Percentiles rank a stretch among this genome's conserved stretches.
phyloP scores from a whole-genome alignment of 2,797 vertebrate genomes.

The Rhinoraja longicauda region DNA sequence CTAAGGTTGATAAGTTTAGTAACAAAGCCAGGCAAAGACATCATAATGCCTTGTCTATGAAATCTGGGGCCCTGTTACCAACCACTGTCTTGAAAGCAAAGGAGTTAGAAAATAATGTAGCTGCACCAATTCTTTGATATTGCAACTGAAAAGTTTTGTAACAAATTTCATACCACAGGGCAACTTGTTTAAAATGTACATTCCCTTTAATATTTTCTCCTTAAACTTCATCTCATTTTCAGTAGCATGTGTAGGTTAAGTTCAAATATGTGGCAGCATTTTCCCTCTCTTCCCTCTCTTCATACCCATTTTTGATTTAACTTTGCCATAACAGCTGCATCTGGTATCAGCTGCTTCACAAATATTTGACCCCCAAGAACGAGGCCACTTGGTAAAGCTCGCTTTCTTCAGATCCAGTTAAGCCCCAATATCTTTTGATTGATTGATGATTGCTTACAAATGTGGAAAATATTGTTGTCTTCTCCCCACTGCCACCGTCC shows the following conservation, averaged over 20 bases:
- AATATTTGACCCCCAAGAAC: conserved; percentile 7
- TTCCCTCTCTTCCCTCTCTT: background rate
- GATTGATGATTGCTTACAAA: conserved; percentile 20
- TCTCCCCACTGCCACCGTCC: background rate
- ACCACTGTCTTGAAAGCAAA: background rate
- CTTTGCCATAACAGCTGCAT: background rate
- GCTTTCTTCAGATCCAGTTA: conserved; percentile 26
- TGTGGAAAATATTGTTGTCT: background rate
- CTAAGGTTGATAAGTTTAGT: conserved; percentile 38
- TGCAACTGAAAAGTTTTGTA: background rate
- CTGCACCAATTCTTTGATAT: background rate
- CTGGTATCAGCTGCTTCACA: conserved; percentile 15
- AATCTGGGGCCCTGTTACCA: conserved; percentile 41
- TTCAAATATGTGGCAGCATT: background rate
- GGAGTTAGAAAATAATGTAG: background rate
- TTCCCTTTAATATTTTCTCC: background rate
- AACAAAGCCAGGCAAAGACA: conserved; percentile 42
- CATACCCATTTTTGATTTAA: background rate
- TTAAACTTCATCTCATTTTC: background rate
- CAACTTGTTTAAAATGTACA: no score
- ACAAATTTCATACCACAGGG: background rate
- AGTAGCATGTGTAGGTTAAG: background rate
- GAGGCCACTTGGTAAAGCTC: background rate
- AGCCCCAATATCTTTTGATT: conserved; percentile 22
- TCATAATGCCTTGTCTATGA: conserved; percentile 42